Base-by-base conservation (phyloP, 2,113 vertebrate species). In the Phaethon lepturus region DNA sequence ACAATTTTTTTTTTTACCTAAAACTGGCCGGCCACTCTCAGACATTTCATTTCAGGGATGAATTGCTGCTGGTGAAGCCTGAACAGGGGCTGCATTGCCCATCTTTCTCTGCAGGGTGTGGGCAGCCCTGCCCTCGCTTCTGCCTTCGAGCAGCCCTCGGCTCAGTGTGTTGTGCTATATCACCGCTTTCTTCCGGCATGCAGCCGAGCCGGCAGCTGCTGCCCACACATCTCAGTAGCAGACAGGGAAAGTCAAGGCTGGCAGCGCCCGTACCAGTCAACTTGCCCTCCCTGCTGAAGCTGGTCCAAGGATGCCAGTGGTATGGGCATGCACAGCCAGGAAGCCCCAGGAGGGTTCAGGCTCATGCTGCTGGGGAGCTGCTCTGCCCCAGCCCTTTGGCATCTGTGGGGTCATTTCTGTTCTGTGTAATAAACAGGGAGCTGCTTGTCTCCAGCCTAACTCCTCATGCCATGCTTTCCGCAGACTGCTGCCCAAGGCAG, bases 181-280 rank as follows among this genome's bases (percentile, higher is more conserved):
- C 69, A 3, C 35, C 0, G 0, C 20, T 49, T 4, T 1, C 4
- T 6, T n/a, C 50, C 2, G 0, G 45, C 0, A 0, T 23, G 49
- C 1, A 0, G 10, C 56, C 0, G 0, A 74, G 69, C 13, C 2
- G 42, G 64, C 40, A 50, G 63, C 73, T 58, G 42, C 81, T 69
- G 85, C 52, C 63, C 7, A 0, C 18, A 1, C 2, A 5, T 44
- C 59, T 29, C 78, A 17, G 17, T 2, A 24, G 9, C 64, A 81
- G 64, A 69, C 35, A n/a, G 40, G 28, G 45, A 38, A 19, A 38
- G 2, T 9, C 64, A 64, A 55, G 28, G 14, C 64, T 63, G 55
- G 63, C 64, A 59, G 64, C 13, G 9, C 10, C 26, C 6, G 1
- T 5, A 19, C 31, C 29, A 25, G n/a, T 53, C 66, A 69, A 11